Evolutionary conservation across 2,797 vertebrate species (phyloP), one percentile per base, ranked within the genome.

Genomic region (Tapirus indicus): DNA sequence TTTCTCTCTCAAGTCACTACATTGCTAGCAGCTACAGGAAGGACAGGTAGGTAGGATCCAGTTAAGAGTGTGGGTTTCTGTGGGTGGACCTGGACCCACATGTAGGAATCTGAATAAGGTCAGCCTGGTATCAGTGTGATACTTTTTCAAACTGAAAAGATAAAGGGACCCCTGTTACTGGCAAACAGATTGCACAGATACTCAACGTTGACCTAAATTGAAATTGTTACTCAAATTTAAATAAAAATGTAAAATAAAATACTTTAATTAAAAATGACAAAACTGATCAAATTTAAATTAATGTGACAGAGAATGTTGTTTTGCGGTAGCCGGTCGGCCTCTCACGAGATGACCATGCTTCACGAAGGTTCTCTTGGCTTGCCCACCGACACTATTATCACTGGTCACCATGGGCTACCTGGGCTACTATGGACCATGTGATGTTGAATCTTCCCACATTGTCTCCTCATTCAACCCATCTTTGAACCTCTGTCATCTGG

Each of bases 311-410:
- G 54, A 52, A 56, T 21, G 56, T 0, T 52, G 7, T 44, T 83
- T 58, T 72, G 12, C 20, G 44, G 12, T 17, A 60, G 60, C 64
- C 49, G 44, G 12, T 2, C 74, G 72, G 64, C 56, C 35, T 4
- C 49, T 32, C 25, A 1, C 17, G 6, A 21, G 5, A 7, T 60
- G 21, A 52, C 58, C 21, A 2, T 9, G 4, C 8, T 47, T 62
- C 44, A 2, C 0, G 2, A 56, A 32, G 62, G 20, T 16, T 27
- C 62, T 38, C 77, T 47, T 8, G 10, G 41, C 23, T 18, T 1
- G 4, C 23, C 25, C 27, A 27, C 16, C 3, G 16, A 47, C 0
- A 47, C 20, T 5, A 1, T 25, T 0, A 6, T 60, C 2, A 2
- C 3, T 7, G 71, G 29, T 27, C 52, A 13, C 35, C 54, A 21